phyloP scores from a whole-genome alignment of 2,113 vertebrate species.

The Origma solitaria region DNA sequence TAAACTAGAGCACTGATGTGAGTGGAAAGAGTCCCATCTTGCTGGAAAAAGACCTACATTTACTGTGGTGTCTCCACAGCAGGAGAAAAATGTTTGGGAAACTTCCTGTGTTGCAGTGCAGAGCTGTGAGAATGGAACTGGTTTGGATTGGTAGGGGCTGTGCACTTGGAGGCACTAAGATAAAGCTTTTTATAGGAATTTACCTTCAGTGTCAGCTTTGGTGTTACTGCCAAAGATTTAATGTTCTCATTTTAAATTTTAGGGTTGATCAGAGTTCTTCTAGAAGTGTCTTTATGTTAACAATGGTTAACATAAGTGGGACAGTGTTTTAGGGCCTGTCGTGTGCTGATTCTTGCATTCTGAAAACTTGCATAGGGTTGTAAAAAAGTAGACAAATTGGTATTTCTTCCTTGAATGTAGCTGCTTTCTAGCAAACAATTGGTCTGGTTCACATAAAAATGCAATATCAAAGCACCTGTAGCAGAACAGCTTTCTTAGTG shows the following conservation, averaged over 20 bases:
- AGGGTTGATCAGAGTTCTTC: not conserved
- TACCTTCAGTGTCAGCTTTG: not conserved
- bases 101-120: not conserved
- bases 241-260: not conserved
- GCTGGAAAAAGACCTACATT: not conserved
- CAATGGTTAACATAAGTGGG: not conserved
- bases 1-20: not conserved
- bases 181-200: not conserved
- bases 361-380: not conserved
- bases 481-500: not conserved
- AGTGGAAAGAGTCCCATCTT: not conserved
- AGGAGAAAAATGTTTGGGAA: not conserved
- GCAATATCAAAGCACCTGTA: not conserved
- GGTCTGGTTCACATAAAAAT: not conserved
- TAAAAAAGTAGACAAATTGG: not conserved
- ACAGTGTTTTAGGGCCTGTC: no score
- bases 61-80: not conserved
- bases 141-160: not conserved
- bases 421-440: rapidly evolving
- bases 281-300: not conserved
- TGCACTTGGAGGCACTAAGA: not conserved
- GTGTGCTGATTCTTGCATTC: not conserved
- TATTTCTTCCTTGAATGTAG: not conserved
- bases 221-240: not conserved
- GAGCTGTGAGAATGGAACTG: not conserved